A percentile compares a stretch with the other conserved stretches of the same genome.
Conservation (phyloP, 1,140 invertebrate species). For the Solenopsis invicta region DNA sequence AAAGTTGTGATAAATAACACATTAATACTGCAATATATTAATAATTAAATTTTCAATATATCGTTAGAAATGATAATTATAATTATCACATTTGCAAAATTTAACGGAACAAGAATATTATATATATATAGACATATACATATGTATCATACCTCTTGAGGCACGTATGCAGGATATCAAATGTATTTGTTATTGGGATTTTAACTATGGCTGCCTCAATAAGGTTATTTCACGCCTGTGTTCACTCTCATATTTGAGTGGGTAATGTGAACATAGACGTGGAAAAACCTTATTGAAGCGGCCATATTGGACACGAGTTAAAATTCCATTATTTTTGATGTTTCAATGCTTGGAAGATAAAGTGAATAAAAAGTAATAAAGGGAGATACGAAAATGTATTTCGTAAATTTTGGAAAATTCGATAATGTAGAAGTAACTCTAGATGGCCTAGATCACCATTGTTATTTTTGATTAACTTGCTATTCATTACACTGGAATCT, state of each 20-base stretch:
- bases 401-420: no score
- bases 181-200: slow-evolving; percentile 10
- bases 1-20: not conserved
- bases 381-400: no score
- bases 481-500: no score
- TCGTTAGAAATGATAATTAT: not conserved
- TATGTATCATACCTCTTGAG: slow-evolving; percentile 17
- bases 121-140: not conserved
- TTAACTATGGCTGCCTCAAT: no score
- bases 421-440: no score
- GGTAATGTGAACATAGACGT: no score
- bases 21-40: not conserved
- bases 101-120: not conserved
- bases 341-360: not conserved
- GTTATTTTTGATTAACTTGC: no score
- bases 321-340: slow-evolving; percentile 27
- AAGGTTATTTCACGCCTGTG: no score
- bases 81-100: not conserved
- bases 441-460: no score
- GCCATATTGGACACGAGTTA: no score
- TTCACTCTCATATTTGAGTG: no score
- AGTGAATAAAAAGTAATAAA: not conserved
- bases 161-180: not conserved
- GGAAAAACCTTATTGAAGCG: no score
- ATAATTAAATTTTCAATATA: not conserved